Evolutionary conservation across 2,888 invertebrate genomes (phyloP), one percentile per base, ranked within the genome.

Genomic region (Melipona bicolor): DNA sequence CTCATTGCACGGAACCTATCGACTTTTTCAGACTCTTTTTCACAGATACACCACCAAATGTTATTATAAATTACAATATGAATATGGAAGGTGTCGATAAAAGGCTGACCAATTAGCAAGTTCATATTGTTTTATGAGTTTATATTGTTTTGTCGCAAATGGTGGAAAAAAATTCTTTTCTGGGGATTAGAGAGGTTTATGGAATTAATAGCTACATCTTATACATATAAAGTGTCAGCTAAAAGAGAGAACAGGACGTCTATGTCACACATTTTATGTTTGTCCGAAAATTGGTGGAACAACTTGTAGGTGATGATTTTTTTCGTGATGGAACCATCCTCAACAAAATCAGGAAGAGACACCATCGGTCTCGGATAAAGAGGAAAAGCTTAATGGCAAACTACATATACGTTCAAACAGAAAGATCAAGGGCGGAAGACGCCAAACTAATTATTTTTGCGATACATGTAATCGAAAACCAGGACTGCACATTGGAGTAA

Each of bases 71-170:
- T 72, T 72, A 78, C 15, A 78, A 72, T 78, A 49, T 56, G 27
- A 72, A 78, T 56, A 78, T 72, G 67, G 61, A 50, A 59, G 73
- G 68, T 67, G 50, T 79, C 19, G 79, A 73, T 62, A 73, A 61
- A n/a, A n/a, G 68, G 61, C 73, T 67, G 68, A 56, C 11, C 21
- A 56, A 56, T 56, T 11, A 5, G 56, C 56, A 59, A 59, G 59
- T 59, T 73, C 67, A 59, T 79, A 79, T 67, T 79, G 73, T 59
- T 79, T 79, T 79, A 21, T 56, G 68, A 74, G 74, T n/a, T n/a
- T n/a, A n/a, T n/a, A n/a, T n/a, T n/a, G n/a, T n/a, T n/a, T n/a
- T n/a, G n/a, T n/a, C n/a, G 65, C 17, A 78, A 78, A 56, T 78
- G 65, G 43, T 65, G 72, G 56, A 24, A 49, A 78, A 78, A 65